phyloP scores from a whole-genome alignment of 2,113 vertebrate genomes.

The Bos indicus region DNA sequence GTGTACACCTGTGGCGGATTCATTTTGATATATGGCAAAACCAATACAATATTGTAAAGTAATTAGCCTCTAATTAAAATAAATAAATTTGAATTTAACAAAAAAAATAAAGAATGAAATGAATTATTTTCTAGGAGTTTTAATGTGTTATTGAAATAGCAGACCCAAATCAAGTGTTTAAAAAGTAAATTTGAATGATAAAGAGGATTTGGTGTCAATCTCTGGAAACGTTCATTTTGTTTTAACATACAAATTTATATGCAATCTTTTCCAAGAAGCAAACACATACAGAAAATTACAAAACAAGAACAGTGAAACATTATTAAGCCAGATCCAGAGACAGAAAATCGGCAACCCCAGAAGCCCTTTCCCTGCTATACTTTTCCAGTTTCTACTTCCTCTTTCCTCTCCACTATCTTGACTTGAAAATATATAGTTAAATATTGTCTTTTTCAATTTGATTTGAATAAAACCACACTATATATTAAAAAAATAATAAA shows the following conservation, averaged over 20 bases:
- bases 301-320: not conserved
- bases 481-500: too few relatives aligned
- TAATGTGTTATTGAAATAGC: not conserved
- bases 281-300: not conserved
- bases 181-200: not conserved
- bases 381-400: fast-evolving
- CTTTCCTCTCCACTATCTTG: not conserved
- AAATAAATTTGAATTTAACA: too few relatives aligned
- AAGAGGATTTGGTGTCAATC: not conserved
- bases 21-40: too few relatives aligned
- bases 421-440: not conserved
- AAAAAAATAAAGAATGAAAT: too few relatives aligned
- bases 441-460: not conserved
- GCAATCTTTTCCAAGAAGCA: not conserved
- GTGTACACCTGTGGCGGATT: too few relatives aligned
- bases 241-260: not conserved
- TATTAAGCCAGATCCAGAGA: not conserved
- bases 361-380: fast-evolving
- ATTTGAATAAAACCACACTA: not conserved
- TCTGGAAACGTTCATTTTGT: not conserved
- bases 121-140: not conserved
- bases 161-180: not conserved
- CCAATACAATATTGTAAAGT: too few relatives aligned
- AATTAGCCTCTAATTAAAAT: too few relatives aligned
- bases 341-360: not conserved